These are phyloP conservation scores for Coenobita brevimanus DNA, from an alignment of 1,140 invertebrate genomes.

Conservation along the genomic window DNA sequence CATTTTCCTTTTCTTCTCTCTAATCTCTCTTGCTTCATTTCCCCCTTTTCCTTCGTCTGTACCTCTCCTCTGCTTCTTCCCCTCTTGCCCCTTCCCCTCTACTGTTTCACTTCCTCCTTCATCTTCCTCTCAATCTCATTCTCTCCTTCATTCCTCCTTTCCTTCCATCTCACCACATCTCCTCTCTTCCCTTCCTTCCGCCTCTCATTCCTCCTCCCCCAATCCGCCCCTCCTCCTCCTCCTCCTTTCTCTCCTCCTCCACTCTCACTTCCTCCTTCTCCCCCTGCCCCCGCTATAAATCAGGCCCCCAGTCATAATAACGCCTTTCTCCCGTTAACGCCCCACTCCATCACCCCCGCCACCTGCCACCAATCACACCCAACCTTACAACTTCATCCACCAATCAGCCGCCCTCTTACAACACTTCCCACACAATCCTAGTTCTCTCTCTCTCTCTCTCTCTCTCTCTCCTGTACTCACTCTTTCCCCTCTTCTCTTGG, in stretches of 20 bases:
- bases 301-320: conserved; percentile 53
- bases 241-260: not conserved
- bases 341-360: conserved; percentile 49
- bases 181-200: not conserved
- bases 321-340: conserved; percentile 59
- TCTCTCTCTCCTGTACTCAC: too few species aligned
- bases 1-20: not conserved
- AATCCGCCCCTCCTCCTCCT: not conserved
- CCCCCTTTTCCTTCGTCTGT: not conserved
- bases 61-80: not conserved
- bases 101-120: not conserved
- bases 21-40: not conserved
- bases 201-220: not conserved
- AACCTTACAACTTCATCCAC: conserved; percentile 56
- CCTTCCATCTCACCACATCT: not conserved
- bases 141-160: not conserved
- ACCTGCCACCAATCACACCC: conserved; percentile 47
- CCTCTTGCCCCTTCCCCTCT: not conserved
- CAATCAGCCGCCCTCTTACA: conserved; percentile 20
- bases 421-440: conserved; percentile 27
- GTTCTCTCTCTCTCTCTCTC: too few species aligned
- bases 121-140: not conserved
- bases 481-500: not conserved
- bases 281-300: conserved; percentile 39
- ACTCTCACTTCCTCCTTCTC: not conserved